Evolutionary conservation across 2,888 invertebrate genomes (phyloP).

Genomic region (Diarsia dahlii): DNA sequence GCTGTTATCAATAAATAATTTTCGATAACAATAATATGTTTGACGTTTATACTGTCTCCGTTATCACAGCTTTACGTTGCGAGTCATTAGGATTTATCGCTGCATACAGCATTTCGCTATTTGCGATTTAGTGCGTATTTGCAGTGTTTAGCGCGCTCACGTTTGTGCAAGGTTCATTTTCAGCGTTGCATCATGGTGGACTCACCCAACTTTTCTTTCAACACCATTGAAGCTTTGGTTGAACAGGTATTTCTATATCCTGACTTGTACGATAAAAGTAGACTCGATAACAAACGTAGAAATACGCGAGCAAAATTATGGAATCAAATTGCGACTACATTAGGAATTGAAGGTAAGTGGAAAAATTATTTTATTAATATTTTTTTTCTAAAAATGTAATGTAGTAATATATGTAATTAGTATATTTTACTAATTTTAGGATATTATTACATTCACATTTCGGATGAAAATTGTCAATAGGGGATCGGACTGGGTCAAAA

Average conservation of each 20-base stretch:
- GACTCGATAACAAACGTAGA: neutral
- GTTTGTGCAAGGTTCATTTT: constrained; percentile 2
- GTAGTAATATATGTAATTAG: too few relatives aligned
- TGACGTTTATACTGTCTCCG: too few relatives aligned
- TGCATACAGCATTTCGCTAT: neutral
- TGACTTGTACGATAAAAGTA: neutral
- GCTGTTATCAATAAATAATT: constrained; percentile 1
- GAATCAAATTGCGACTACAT: neutral
- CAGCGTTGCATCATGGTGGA: neutral
- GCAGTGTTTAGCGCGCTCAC: neutral
- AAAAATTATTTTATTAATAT: neutral
- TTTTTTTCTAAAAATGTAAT: neutral
- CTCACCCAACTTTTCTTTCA: neutral
- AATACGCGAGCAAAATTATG: neutral
- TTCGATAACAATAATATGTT: neutral
- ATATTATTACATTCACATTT: neutral
- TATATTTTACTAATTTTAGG: neutral
- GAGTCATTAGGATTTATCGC: neutral
- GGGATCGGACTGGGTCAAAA: too few relatives aligned
- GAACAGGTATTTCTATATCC: neutral
- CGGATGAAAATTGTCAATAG: neutral
- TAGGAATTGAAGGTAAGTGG: neutral
- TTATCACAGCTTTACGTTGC: neutral
- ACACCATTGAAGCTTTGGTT: neutral
- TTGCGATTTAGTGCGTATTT: neutral